Percentiles rank a stretch among this genome's conserved stretches.
phyloP scores from a whole-genome alignment of 2,113 vertebrate species.

The Heterocephalus glaber region DNA sequence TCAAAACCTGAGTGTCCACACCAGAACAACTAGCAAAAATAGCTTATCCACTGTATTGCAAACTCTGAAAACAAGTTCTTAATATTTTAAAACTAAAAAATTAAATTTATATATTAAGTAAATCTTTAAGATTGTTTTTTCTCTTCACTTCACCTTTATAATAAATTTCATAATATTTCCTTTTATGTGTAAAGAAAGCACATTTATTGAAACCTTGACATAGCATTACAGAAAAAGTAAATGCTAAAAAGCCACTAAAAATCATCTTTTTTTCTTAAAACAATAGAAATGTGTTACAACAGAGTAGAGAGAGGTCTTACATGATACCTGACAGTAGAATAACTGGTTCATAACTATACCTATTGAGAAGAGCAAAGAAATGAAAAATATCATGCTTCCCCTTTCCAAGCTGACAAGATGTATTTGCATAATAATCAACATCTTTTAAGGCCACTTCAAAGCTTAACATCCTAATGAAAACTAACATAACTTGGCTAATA shows the following conservation, averaged over 20 bases:
- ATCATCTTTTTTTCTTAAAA: background rate
- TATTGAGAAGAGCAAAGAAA: conserved; percentile 33
- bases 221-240: background rate
- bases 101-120: background rate
- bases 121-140: background rate
- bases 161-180: background rate
- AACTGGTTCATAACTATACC: background rate
- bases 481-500: background rate
- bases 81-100: background rate
- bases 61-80: background rate
- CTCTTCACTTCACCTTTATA: background rate
- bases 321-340: conserved; percentile 53
- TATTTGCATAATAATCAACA: conserved; percentile 21
- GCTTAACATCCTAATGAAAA: background rate
- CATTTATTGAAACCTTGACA: background rate
- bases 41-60: background rate
- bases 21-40: conserved; percentile 3
- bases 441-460: conserved; percentile 9
- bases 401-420: background rate
- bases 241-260: conserved; percentile 20
- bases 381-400: background rate
- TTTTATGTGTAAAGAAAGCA: background rate
- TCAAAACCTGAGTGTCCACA: background rate
- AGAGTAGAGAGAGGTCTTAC: background rate
- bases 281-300: background rate